These are phyloP conservation scores for Chloromyia formosa DNA, from an alignment of 2,888 invertebrate species.

Conservation along the genomic window DNA sequence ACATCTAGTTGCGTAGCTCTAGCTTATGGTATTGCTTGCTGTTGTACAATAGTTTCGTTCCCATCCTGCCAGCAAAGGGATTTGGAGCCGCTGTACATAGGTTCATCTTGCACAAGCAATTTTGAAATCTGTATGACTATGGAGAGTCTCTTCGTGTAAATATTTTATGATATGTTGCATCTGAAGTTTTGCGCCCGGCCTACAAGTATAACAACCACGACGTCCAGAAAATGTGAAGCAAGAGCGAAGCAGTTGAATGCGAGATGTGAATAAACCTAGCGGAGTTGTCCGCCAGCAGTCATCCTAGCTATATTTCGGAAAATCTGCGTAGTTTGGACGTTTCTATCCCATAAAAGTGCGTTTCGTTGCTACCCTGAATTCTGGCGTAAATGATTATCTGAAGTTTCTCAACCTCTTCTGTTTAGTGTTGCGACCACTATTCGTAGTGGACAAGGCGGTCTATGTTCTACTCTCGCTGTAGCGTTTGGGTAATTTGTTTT, in stretches of 20 bases:
- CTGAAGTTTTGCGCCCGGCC: slow-evolving; percentile 30
- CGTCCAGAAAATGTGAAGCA: background rate
- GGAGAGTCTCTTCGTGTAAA: slow-evolving; percentile 26
- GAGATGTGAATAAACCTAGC: slow-evolving; percentile 3
- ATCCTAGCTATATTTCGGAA: slow-evolving; percentile 23
- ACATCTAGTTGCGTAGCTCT: slow-evolving; percentile 35
- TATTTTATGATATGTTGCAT: slow-evolving; percentile 39
- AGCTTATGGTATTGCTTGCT: slow-evolving; percentile 8
- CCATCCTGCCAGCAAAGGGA: background rate
- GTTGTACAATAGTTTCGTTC: slow-evolving; percentile 16
- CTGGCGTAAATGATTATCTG: slow-evolving; percentile 18
- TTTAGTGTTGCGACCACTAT: background rate
- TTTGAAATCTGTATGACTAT: slow-evolving; percentile 36
- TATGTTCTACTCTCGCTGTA: slow-evolving; percentile 15
- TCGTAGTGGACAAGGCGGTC: slow-evolving; percentile 2
- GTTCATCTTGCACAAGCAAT: slow-evolving; percentile 36
- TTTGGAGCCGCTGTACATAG: slow-evolving; percentile 6
- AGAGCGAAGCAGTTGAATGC: background rate
- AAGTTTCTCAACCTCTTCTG: slow-evolving; percentile 29
- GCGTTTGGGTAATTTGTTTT: slow-evolving; percentile 60
- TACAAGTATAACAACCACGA: slow-evolving; percentile 22
- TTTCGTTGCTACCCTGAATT: slow-evolving; percentile 20
- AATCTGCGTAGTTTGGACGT: slow-evolving; percentile 31
- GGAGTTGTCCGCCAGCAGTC: background rate
- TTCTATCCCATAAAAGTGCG: slow-evolving; percentile 33